A percentile compares a stretch with the other conserved stretches of the same genome.
Evolutionary conservation across 2,113 vertebrate genomes (phyloP).

Genomic region (Progne subis): DNA sequence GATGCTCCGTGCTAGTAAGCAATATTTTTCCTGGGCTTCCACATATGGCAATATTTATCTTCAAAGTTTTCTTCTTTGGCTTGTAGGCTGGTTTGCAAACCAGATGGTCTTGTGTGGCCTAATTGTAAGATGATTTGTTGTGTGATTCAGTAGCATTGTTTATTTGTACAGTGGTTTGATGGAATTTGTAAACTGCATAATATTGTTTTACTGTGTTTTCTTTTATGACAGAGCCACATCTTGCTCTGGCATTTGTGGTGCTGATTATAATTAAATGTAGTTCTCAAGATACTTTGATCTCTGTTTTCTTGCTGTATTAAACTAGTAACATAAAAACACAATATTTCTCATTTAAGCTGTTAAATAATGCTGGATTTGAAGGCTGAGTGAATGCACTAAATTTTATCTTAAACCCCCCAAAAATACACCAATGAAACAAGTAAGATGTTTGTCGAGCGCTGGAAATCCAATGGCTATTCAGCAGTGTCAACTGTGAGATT

Average conservation of each 20-base stretch:
- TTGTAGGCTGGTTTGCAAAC: conserved; percentile 69
- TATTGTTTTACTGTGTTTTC: conserved; percentile 78
- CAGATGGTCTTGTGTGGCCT: conserved; percentile 83
- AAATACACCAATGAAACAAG: not conserved
- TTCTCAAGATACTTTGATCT: conserved; percentile 71
- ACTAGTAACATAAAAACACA: conserved; percentile 45
- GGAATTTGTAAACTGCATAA: conserved; percentile 83
- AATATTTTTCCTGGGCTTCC: conserved; percentile 76
- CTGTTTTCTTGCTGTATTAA: conserved; percentile 47
- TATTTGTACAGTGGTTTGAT: conserved; percentile 81
- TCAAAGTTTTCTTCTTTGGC: conserved; percentile 81
- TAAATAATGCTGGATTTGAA: not conserved
- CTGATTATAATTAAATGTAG: conserved; percentile 65
- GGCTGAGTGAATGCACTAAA: not conserved
- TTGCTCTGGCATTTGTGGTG: conserved; percentile 65
- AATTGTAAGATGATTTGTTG: conserved; percentile 81
- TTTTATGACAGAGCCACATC: conserved; percentile 71
- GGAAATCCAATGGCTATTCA: not conserved
- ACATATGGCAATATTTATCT: conserved; percentile 88
- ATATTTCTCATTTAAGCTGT: not conserved
- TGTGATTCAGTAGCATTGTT: conserved; percentile 87
- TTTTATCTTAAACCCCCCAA: not conserved
- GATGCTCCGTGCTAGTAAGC: conserved; percentile 72
- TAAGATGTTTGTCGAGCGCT: not conserved
- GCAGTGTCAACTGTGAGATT: not conserved